Conservation (phyloP, 2,888 invertebrate species). For the Melinaea menophilus region DNA sequence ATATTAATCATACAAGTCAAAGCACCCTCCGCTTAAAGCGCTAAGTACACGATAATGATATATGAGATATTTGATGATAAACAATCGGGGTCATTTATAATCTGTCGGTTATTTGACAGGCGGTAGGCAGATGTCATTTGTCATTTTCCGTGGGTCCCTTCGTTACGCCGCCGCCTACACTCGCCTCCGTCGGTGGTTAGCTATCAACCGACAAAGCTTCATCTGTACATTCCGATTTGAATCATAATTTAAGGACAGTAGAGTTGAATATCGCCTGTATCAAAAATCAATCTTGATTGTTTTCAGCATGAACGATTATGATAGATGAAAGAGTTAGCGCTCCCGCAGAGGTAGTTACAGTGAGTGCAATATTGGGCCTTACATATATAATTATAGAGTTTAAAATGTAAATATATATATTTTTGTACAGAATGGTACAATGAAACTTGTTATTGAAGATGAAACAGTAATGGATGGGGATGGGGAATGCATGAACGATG, state of each 20-base stretch:
- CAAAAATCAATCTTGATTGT: conserved; percentile 75
- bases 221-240: conserved; percentile 35
- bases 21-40: conserved; percentile 58
- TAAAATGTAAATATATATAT: conserved; percentile 38
- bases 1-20: conserved; percentile 73
- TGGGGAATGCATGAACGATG: conserved; percentile 76
- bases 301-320: conserved; percentile 79
- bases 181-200: conserved; percentile 74
- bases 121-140: conserved; percentile 84
- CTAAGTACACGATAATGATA: conserved; percentile 76
- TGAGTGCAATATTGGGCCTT: conserved; percentile 49
- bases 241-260: conserved; percentile 39
- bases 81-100: conserved; percentile 82
- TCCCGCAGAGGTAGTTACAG: conserved; percentile 59
- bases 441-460: conserved; percentile 75
- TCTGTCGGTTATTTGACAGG: conserved; percentile 82
- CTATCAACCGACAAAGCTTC: conserved; percentile 65
- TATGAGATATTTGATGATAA: conserved; percentile 80
- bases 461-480: conserved; percentile 76
- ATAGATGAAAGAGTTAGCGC: conserved; percentile 79
- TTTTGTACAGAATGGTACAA: conserved; percentile 49
- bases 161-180: conserved; percentile 70
- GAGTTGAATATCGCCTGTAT: conserved; percentile 42
- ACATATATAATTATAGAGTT: conserved; percentile 45
- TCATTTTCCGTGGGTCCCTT: conserved; percentile 80